Conservation (phyloP, 2,797 vertebrate genomes). For the Corythornis leucogaster region DNA sequence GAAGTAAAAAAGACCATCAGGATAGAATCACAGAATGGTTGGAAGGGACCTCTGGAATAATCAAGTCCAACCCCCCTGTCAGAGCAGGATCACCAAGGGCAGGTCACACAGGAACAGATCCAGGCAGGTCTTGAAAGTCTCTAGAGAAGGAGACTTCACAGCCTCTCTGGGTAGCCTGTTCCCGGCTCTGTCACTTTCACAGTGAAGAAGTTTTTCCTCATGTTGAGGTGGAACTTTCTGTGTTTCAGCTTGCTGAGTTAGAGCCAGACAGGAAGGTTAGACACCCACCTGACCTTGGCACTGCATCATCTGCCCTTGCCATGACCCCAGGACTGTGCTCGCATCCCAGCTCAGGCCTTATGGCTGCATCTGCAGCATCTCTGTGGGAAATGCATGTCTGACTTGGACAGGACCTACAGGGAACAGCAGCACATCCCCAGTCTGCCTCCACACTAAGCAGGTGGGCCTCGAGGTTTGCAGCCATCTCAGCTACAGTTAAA, state of each 20-base stretch:
- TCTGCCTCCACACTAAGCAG: fast-evolving
- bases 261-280: background rate
- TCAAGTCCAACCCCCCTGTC: no score
- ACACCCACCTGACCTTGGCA: background rate
- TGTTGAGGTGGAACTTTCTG: no score
- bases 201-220: no score
- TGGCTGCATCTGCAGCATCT: background rate
- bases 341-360: fast-evolving
- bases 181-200: no score
- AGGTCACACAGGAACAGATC: no score
- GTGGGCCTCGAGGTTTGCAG: fast-evolving
- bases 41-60: no score
- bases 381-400: background rate
- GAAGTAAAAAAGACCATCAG: fast-evolving
- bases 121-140: no score
- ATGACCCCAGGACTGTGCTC: background rate
- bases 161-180: no score
- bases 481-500: background rate
- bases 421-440: background rate
- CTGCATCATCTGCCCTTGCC: fast-evolving
- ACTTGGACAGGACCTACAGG: fast-evolving
- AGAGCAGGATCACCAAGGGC: no score
- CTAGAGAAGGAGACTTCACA: no score
- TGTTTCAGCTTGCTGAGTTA: no score
- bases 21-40: background rate